Evolutionary conservation across 2,113 vertebrate genomes (phyloP).

Genomic region (Tympanuchus pallidicinctus): DNA sequence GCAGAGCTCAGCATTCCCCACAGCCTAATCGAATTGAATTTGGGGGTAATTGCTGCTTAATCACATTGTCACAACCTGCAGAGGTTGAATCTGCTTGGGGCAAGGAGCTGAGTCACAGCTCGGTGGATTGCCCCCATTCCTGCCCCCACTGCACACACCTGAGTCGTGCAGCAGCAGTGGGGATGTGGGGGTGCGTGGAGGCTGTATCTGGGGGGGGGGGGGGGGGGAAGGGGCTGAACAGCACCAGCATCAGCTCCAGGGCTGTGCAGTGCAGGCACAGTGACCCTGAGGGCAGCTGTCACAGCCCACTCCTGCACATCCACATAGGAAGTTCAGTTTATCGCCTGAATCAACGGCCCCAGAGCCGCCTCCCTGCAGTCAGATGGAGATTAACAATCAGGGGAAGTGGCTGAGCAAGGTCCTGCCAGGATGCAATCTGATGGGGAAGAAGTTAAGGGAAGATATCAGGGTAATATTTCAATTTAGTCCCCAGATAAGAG

Average conservation of each 20-base stretch:
- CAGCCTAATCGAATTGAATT: not conserved
- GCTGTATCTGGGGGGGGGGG: no score
- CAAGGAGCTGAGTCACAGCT: not conserved
- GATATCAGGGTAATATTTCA: slow-evolving; percentile 10
- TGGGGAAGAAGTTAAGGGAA: not conserved
- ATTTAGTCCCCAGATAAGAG: not conserved
- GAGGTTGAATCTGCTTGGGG: not conserved
- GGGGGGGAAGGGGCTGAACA: no score
- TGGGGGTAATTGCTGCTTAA: not conserved
- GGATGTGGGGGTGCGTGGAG: no score
- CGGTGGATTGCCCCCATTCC: not conserved
- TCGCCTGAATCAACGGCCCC: not conserved
- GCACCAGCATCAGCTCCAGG: no score
- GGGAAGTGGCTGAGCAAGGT: not conserved
- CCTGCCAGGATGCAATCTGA: not conserved
- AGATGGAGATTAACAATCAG: not conserved
- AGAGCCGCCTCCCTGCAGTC: not conserved
- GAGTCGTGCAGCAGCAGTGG: not conserved
- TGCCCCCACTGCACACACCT: not conserved
- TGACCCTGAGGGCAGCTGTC: not conserved
- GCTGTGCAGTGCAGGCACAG: no score
- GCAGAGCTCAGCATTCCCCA: not conserved
- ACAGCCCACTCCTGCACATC: not conserved
- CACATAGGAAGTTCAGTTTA: not conserved
- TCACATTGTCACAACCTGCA: not conserved